A percentile compares a stretch with the other conserved stretches of the same genome.
Evolutionary conservation across 2,888 invertebrate genomes (phyloP).

Genomic region (Macaria liturata): DNA sequence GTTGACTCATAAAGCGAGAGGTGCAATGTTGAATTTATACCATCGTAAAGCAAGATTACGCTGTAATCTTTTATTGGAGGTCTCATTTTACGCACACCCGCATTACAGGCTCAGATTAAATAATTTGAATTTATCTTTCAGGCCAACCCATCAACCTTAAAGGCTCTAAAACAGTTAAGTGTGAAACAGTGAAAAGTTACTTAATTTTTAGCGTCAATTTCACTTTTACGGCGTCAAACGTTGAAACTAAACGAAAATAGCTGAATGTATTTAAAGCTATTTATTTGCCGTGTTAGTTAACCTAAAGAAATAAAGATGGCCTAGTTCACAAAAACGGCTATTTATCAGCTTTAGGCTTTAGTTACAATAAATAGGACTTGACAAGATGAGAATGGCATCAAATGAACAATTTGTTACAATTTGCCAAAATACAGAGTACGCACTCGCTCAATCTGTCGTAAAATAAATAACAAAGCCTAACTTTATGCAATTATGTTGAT

Average conservation of each 20-base stretch:
- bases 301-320: neutral
- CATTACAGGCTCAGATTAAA: constrained; percentile 42
- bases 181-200: constrained; percentile 8
- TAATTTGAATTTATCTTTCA: constrained; percentile 39
- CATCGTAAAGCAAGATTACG: constrained; percentile 63
- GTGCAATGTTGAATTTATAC: constrained; percentile 62
- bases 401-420: constrained; percentile 9
- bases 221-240: no score
- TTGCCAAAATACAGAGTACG: neutral
- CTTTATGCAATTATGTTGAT: no score
- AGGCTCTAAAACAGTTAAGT: constrained; percentile 23
- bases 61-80: constrained; percentile 61
- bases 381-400: constrained; percentile 1
- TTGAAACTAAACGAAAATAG: no score
- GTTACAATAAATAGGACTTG: constrained; percentile 6
- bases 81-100: constrained; percentile 56
- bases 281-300: neutral
- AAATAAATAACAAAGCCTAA: neutral
- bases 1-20: constrained; percentile 55
- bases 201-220: no score
- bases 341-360: constrained; percentile 4
- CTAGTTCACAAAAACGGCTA: neutral
- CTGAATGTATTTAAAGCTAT: neutral
- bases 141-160: constrained; percentile 32
- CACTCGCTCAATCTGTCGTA: neutral